Evolutionary conservation across 2,888 invertebrate species (phyloP).

Genomic region (Dryobota labecula): DNA sequence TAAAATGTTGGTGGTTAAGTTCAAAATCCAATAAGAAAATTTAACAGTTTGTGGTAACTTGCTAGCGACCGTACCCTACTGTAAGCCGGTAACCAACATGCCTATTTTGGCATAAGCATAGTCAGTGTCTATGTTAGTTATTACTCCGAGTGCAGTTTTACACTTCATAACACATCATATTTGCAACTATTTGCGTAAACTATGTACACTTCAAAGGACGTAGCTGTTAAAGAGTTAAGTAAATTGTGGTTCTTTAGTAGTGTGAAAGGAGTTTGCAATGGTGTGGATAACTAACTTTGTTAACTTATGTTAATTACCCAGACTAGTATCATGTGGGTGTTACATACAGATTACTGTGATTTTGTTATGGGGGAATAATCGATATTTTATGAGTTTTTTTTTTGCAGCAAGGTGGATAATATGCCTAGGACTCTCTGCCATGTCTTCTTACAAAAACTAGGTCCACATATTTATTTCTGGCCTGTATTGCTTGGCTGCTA

Average conservation of each 20-base stretch:
- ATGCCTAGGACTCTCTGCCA: not conserved
- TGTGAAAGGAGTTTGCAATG: conserved; percentile 17
- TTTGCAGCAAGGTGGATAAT: not conserved
- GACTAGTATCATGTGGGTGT: not conserved
- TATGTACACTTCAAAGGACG: conserved; percentile 40
- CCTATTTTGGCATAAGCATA: not conserved
- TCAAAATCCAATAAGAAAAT: too few relatives aligned
- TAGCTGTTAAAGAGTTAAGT: conserved; percentile 3
- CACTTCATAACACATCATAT: conserved; percentile 26
- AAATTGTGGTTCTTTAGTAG: conserved; percentile 12
- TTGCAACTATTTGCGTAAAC: conserved; percentile 22
- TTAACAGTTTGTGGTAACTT: too few relatives aligned
- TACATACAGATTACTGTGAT: not conserved
- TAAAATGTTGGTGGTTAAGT: too few relatives aligned
- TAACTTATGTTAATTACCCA: conserved; percentile 3
- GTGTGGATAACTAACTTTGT: not conserved
- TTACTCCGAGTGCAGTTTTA: conserved; percentile 10
- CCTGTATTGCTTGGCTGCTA: not conserved
- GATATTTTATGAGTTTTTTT: conserved; percentile 9
- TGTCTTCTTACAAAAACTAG: not conserved
- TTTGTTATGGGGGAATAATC: conserved; percentile 4
- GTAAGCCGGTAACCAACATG: not conserved
- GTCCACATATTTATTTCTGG: not conserved
- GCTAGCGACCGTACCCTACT: too few relatives aligned
- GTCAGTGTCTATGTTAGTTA: not conserved